phyloP scores from a whole-genome alignment of 2,113 vertebrate genomes.

The Rana temporaria region DNA sequence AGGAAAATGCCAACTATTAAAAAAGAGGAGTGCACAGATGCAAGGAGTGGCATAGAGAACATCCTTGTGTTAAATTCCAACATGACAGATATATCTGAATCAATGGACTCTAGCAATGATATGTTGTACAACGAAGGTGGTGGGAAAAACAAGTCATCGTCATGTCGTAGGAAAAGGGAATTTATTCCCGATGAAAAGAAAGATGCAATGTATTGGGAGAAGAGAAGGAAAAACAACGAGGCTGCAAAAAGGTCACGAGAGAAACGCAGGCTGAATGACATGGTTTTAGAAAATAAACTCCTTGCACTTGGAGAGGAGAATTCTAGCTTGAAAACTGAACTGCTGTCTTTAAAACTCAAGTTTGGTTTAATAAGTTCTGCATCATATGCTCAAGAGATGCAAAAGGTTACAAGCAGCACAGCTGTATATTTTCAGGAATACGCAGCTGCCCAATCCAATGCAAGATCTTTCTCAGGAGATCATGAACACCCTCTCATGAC shows the following conservation, averaged over 20 bases:
- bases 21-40: conserved; percentile 79
- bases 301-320: conserved; percentile 94
- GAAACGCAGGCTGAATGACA: conserved; percentile 92
- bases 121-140: conserved; percentile 71
- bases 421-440: conserved; percentile 83
- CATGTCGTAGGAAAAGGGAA: conserved; percentile 88
- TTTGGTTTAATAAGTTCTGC: conserved; percentile 91
- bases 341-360: conserved; percentile 90
- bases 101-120: conserved; percentile 72
- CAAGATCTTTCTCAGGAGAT: conserved; percentile 74
- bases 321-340: conserved; percentile 87
- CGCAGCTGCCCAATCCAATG: conserved; percentile 67
- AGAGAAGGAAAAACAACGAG: conserved; percentile 94
- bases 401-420: conserved; percentile 81
- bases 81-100: conserved; percentile 78
- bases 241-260: conserved; percentile 95
- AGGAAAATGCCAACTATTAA: conserved; percentile 92
- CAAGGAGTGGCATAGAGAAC: conserved; percentile 77
- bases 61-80: conserved; percentile 79
- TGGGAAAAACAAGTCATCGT: conserved; percentile 76
- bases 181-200: conserved; percentile 98
- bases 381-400: conserved; percentile 87
- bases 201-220: conserved; percentile 93
- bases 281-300: conserved; percentile 96
- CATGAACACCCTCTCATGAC: conserved; percentile 74